A percentile compares a stretch with the other conserved stretches of the same genome.
Evolutionary conservation across 2,888 invertebrate species (phyloP).

Genomic region (Chrysina gloriosa): DNA sequence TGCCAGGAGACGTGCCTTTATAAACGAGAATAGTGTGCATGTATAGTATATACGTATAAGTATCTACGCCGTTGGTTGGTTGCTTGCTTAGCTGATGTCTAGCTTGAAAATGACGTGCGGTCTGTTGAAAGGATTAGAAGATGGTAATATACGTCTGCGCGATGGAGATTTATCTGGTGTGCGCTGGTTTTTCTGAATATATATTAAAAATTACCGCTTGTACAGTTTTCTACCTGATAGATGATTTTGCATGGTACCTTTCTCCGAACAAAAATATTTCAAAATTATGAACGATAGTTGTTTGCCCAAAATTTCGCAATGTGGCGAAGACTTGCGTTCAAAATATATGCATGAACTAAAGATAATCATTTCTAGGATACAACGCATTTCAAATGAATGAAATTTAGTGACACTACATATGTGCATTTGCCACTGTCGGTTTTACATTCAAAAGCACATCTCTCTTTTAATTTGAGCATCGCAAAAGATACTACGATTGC

Average conservation of each 20-base stretch:
- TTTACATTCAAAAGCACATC: too few relatives aligned
- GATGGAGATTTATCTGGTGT: slow-evolving; percentile 17
- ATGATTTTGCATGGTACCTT: too few relatives aligned
- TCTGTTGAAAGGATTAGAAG: slow-evolving; percentile 22
- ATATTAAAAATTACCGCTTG: slow-evolving; percentile 29
- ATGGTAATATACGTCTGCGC: slow-evolving; percentile 12
- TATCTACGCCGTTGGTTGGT: not conserved
- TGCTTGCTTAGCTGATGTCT: not conserved
- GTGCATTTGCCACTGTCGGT: too few relatives aligned
- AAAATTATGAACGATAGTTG: not conserved
- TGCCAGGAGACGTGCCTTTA: slow-evolving; percentile 30
- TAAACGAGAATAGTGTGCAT: slow-evolving; percentile 11
- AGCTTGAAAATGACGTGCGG: not conserved
- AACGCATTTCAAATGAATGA: too few relatives aligned
- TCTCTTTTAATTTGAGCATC: too few relatives aligned
- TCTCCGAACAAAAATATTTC: too few relatives aligned
- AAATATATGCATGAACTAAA: too few relatives aligned
- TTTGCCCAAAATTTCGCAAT: too few relatives aligned
- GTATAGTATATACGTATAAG: not conserved
- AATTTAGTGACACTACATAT: too few relatives aligned
- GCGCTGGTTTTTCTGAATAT: slow-evolving; percentile 30
- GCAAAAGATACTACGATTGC: too few relatives aligned
- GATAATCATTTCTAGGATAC: too few relatives aligned
- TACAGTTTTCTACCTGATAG: not conserved
- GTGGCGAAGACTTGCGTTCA: too few relatives aligned